A percentile compares a stretch with the other conserved stretches of the same genome.
phyloP scores from a whole-genome alignment of 2,113 vertebrate species.

The Melospiza georgiana region DNA sequence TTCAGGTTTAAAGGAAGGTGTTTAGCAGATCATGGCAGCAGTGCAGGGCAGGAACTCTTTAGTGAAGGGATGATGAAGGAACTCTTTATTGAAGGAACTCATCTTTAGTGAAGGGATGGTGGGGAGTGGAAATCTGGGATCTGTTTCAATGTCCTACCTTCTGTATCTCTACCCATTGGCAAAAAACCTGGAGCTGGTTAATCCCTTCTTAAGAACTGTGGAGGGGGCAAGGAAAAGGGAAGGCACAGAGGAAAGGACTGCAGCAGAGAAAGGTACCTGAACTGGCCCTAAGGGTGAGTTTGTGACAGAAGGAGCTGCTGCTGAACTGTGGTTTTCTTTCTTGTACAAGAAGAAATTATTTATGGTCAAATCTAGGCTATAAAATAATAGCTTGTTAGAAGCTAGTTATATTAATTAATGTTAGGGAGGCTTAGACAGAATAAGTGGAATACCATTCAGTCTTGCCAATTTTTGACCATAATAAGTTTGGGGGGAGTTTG shows the following conservation, averaged over 20 bases:
- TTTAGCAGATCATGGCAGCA: neutral
- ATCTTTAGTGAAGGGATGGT: neutral
- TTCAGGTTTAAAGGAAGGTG: neutral
- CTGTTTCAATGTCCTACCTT: neutral
- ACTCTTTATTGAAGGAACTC: neutral
- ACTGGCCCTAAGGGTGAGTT: neutral
- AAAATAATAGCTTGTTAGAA: neutral
- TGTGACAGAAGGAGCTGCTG: neutral
- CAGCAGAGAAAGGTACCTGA: neutral
- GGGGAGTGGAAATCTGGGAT: neutral
- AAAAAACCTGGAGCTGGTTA: rapidly evolving
- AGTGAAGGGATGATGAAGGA: too few relatives aligned
- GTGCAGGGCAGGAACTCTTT: neutral
- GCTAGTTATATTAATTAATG: neutral
- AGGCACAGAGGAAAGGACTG: neutral
- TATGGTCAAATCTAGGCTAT: neutral
- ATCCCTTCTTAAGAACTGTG: neutral
- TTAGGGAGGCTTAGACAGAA: neutral
- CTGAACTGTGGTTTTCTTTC: neutral
- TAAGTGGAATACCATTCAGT: neutral
- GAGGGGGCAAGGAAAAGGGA: neutral
- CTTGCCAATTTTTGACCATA: neutral
- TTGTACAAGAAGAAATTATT: neutral
- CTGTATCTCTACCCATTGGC: rapidly evolving
- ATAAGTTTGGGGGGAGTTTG: rapidly evolving